A percentile compares a stretch with the other conserved stretches of the same genome.
Evolutionary conservation across 2,888 invertebrate genomes (phyloP).

Genomic region (Hydriomena furcata): DNA sequence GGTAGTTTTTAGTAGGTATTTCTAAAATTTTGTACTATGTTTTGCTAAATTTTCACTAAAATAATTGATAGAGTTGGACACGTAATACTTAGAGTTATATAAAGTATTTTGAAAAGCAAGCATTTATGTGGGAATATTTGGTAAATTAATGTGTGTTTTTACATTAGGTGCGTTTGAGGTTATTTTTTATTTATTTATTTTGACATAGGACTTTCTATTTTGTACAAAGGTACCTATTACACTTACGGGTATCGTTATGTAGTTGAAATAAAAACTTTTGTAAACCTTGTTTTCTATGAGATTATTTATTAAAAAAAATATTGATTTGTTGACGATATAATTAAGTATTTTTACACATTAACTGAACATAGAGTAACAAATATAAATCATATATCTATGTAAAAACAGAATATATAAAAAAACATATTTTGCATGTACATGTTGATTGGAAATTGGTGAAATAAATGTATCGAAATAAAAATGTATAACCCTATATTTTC

Average conservation of each 20-base stretch:
- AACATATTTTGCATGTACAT: constrained; percentile 68
- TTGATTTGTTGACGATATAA: constrained; percentile 76
- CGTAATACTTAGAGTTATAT: constrained; percentile 63
- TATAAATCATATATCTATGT: constrained; percentile 70
- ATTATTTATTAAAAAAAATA: constrained; percentile 77
- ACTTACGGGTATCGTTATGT: constrained; percentile 60
- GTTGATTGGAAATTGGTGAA: constrained; percentile 49
- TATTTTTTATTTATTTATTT: constrained; percentile 47
- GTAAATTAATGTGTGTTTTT: constrained; percentile 40
- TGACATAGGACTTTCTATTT: constrained; percentile 70
- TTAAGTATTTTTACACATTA: constrained; percentile 82
- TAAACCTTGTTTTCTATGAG: constrained; percentile 76
- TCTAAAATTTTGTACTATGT: constrained; percentile 84
- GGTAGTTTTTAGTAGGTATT: constrained; percentile 78
- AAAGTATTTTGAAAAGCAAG: constrained; percentile 62
- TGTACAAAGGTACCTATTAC: constrained; percentile 63
- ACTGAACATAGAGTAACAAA: constrained; percentile 75
- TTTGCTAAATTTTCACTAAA: constrained; percentile 83
- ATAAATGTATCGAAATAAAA: constrained; percentile 5
- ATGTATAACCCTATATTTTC: constrained; percentile 24
- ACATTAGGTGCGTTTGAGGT: constrained; percentile 27
- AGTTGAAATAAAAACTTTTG: constrained; percentile 60
- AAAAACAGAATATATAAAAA: constrained; percentile 72
- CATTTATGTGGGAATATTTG: constrained; percentile 50
- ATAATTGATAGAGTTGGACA: constrained; percentile 76